Base-by-base conservation (phyloP, 2,797 vertebrate genomes). In the Martes flavigula region DNA sequence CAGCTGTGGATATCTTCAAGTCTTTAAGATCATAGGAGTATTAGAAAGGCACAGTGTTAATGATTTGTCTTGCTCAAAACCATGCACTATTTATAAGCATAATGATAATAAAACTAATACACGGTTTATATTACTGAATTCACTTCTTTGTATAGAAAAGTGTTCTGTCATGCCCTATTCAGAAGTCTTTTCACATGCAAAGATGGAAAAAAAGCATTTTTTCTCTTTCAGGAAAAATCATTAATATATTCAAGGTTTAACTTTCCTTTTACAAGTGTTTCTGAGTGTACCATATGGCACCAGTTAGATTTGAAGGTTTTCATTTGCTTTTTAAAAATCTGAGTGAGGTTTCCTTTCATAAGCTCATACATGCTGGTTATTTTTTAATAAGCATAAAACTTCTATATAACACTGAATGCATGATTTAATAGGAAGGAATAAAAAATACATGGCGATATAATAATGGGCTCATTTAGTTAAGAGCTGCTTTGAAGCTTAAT, bases 181-280 rank as follows among this genome's bases (percentile, higher is more conserved):
- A 97, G 79, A 96, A 97, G 56, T 92, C 73, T 84, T 97, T 98
- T 97, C 70, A 92, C 48, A 98, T 92, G 68, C 84, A 88, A 95
- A 90, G 86, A 97, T 97, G 90, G 88, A 86, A 96, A 97, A 95
- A 78, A 91, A 32, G 32, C 27, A 43, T 82, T 97, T 96, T 84
- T 94, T 84, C 78, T 58, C 72, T 79, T 94, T 88, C 70, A 85
- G 87, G 92, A 88, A 97, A 96, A 96, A 96, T 98, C 97, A 98
- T 98, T 98, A 98, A 98, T 98, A 97, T 98, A 97, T 98, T 98
- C 97, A 98, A 97, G 97, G 97, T 98, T 98, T 98, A 97, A 97
- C 96, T 98, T 97, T 95, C 93, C 83, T 96, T 97, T 98, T 92
- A 95, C 92, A 97, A 98, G 98, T 97, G 95, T 98, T 97, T 98